Percentiles rank a stretch among this genome's conserved stretches.
These are phyloP conservation scores for Drosophila miranda DNA, from an alignment of 1,140 invertebrate species.

Conservation along the genomic window DNA sequence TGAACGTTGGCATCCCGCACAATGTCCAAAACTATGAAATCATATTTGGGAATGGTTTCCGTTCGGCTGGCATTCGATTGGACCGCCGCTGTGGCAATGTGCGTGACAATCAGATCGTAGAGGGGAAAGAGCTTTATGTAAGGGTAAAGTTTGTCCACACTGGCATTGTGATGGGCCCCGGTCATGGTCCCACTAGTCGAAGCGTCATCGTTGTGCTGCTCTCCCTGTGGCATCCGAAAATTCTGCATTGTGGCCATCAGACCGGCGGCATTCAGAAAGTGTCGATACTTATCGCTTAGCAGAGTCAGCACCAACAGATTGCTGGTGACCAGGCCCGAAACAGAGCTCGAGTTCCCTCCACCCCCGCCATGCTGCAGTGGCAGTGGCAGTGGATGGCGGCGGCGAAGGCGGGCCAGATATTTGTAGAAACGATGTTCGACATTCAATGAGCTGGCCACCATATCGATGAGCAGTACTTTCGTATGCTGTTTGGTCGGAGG, in stretches of 20 bases:
- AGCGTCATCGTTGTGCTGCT: constrained; percentile 3
- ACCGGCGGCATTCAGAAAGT: constrained; percentile 72
- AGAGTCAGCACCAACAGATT: constrained; percentile 80
- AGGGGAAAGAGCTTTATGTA: constrained; percentile 74
- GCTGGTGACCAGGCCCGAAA: constrained; percentile 53
- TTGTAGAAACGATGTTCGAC: constrained; percentile 75
- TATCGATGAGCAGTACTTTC: constrained; percentile 79
- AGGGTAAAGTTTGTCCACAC: constrained; percentile 45
- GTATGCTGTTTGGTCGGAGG: constrained; percentile 45
- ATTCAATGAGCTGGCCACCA: constrained; percentile 78
- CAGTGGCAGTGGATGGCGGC: not conserved
- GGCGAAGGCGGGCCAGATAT: constrained; percentile 63
- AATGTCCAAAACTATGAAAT: constrained; percentile 80
- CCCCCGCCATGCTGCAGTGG: no score
- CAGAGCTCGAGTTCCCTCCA: constrained; percentile 7
- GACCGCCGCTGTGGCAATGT: constrained; percentile 20
- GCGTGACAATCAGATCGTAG: constrained; percentile 72
- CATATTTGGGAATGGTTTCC: constrained; percentile 62
- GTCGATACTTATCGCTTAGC: constrained; percentile 78
- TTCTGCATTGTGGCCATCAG: constrained; percentile 65
- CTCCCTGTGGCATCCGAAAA: constrained; percentile 51
- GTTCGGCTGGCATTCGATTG: constrained; percentile 12
- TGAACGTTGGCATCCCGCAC: constrained; percentile 39
- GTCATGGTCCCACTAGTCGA: not conserved
- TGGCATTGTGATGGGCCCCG: constrained; percentile 24